Evolutionary conservation across 92 coral and sea anemone genomes (phyloP), one percentile per base, ranked within the genome.

Genomic region (Actinostola sp.): DNA sequence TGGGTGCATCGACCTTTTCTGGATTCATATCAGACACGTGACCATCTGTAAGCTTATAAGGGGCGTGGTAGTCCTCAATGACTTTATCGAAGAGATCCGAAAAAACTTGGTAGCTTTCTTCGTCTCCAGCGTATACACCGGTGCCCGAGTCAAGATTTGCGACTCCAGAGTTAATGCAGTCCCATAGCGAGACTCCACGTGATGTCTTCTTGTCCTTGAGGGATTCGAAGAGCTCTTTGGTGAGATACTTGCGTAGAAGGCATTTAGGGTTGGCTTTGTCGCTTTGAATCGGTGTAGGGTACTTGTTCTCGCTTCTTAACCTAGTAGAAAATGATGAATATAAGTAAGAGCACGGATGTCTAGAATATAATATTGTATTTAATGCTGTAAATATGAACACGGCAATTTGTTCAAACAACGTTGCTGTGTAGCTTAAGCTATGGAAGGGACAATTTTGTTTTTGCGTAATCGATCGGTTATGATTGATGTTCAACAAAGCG

Each of bases 11-110:
- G n/a, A n/a, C n/a, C n/a, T n/a, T 8, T 7, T 39, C 45, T 48
- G 19, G 2, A 14, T 23, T 13, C 54, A n/a, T 13, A 48, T 23
- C 13, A n/a, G n/a, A n/a, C n/a, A n/a, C 70, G 75, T 89, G 96
- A 4, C 87, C 85, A 63, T 89, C 82, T 9, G 46, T 76, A 2
- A 87, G 93, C 57, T 86, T 86, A 83, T 90, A 90, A 30, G 92
- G 92, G 3, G 83, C 19, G 63, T 93, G 98, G 73, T 93, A 93
- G 28, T 86, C 93, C 80, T 93, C 93, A 48, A 93, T 78, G 63
- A 91, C 39, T n/a, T 76, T 63, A 52, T 85, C 69, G 29, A 89
- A 66, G 20, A 89, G 76, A 3, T 70, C 61, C 30, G 63, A 75
- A 20, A 82, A 89, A 8, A 77, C 52, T 24, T 35, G 43, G 77